A percentile compares a stretch with the other conserved stretches of the same genome.
Evolutionary conservation across 2,797 vertebrate species (phyloP).

Genomic region (Oreortyx pictus): DNA sequence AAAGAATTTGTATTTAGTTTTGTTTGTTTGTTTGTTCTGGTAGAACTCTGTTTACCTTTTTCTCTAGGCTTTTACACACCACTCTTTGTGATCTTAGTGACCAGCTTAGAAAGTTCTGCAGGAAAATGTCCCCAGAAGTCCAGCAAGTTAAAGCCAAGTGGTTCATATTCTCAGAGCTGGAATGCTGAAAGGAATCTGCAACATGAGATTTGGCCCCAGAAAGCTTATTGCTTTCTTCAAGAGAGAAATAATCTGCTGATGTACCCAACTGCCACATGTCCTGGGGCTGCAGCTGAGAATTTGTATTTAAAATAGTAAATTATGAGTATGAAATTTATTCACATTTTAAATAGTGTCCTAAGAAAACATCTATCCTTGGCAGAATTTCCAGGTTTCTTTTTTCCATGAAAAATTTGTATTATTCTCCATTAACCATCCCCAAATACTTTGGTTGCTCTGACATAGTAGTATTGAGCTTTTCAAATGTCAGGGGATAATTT

Average conservation of each 20-base stretch:
- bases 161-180: not conserved
- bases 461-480: not conserved
- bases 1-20: not conserved
- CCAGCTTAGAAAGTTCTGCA: not conserved
- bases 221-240: not conserved
- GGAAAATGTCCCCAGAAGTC: not conserved
- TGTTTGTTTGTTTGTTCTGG: not conserved
- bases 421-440: not conserved
- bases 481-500: constrained; percentile 15
- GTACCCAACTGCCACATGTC: not conserved
- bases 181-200: not conserved
- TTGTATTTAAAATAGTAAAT: not conserved
- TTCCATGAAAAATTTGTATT: not conserved
- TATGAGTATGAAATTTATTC: constrained; percentile 2
- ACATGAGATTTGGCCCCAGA: not conserved
- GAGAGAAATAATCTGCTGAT: not conserved
- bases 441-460: not conserved
- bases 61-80: not conserved
- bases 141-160: not conserved
- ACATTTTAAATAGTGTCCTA: not conserved
- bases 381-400: not conserved
- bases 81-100: not conserved
- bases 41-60: not conserved
- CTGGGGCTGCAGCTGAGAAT: not conserved
- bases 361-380: not conserved